phyloP scores from a whole-genome alignment of 2,113 vertebrate species.

The Cyprinus carpio region DNA sequence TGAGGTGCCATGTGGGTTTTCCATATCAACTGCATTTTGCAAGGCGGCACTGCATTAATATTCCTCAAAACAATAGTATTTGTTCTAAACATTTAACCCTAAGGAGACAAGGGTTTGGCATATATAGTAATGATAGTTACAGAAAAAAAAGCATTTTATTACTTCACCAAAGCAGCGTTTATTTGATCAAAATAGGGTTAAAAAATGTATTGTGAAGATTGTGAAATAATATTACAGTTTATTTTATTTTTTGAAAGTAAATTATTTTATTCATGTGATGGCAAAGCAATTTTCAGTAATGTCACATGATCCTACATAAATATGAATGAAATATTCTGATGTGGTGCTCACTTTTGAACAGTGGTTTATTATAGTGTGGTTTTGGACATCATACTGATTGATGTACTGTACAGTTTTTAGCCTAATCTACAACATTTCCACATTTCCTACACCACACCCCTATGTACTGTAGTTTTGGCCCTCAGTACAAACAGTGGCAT shows the following conservation, averaged over 20 bases:
- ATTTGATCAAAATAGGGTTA: no score
- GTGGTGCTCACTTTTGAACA: not conserved
- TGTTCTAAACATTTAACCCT: not conserved
- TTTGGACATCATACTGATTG: not conserved
- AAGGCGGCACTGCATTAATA: not conserved
- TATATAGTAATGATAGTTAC: not conserved
- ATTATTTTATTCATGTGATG: no score
- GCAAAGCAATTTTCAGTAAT: no score
- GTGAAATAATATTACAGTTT: not conserved
- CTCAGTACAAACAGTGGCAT: not conserved
- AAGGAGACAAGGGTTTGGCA: not conserved
- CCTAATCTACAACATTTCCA: not conserved
- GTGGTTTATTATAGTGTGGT: not conserved
- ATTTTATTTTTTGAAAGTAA: no score
- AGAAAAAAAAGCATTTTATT: not conserved
- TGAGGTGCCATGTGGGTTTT: not conserved
- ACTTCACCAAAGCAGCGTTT: no score
- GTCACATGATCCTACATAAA: not conserved
- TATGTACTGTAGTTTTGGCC: not conserved
- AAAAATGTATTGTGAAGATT: not conserved
- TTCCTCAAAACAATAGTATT: not conserved
- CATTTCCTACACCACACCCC: not conserved
- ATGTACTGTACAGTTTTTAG: not conserved
- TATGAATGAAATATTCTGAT: not conserved
- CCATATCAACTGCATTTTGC: not conserved